Conservation (phyloP, 2,113 vertebrate genomes). For the Ophiodon elongatus region DNA sequence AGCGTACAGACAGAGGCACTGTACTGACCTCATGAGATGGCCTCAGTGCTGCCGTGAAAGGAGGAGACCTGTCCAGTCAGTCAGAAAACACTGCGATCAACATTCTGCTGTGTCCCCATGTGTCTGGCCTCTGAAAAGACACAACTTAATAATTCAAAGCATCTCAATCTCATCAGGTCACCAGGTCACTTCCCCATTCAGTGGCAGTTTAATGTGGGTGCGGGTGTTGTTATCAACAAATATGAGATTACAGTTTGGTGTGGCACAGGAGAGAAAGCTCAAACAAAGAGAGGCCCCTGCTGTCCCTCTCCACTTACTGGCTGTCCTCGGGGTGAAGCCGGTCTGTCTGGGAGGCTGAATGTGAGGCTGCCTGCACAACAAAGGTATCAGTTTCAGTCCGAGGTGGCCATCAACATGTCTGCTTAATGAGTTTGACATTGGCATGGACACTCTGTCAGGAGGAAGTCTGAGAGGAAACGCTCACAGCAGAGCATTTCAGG, state of each 20-base stretch:
- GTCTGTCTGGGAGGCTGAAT: slow-evolving; percentile 44
- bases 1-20: not conserved
- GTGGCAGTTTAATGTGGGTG: slow-evolving; percentile 3
- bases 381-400: slow-evolving; percentile 56
- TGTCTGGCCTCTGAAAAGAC: slow-evolving; percentile 26
- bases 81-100: slow-evolving; percentile 8
- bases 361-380: slow-evolving; percentile 42
- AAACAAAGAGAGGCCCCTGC: slow-evolving; percentile 57
- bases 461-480: slow-evolving; percentile 28
- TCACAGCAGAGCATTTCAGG: slow-evolving; percentile 25
- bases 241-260: slow-evolving; percentile 70
- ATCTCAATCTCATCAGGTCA: slow-evolving; percentile 73
- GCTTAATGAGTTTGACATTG: slow-evolving; percentile 64
- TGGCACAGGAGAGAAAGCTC: slow-evolving; percentile 58
- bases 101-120: not conserved
- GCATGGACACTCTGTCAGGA: slow-evolving; percentile 28
- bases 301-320: slow-evolving; percentile 55
- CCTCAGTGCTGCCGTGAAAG: not conserved
- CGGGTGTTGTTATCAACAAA: slow-evolving; percentile 26
- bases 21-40: not conserved
- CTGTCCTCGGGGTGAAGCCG: slow-evolving; percentile 54
- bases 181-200: slow-evolving; percentile 56
- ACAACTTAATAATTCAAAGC: slow-evolving; percentile 78
- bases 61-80: not conserved
- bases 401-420: slow-evolving; percentile 58